phyloP scores from a whole-genome alignment of 2,888 invertebrate species.

The Troglohyphantes excavatus region DNA sequence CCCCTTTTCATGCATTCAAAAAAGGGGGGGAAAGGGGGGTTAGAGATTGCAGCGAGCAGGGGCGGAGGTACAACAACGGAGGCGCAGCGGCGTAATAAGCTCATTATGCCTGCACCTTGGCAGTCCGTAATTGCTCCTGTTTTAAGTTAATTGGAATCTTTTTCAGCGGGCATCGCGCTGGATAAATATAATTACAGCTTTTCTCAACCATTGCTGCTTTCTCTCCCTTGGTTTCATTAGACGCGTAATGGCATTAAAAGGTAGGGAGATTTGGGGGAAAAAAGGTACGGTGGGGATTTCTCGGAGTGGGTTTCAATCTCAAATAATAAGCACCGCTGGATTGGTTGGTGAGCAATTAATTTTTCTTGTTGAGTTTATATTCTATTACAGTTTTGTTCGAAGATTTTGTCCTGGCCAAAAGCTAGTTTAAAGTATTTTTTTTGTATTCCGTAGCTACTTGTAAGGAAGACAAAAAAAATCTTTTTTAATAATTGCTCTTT shows the following conservation, averaged over 20 bases:
- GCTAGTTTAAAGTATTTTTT: too few relatives aligned
- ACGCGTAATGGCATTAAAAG: conserved; percentile 70
- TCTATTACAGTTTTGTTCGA: too few relatives aligned
- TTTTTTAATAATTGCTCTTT: too few relatives aligned
- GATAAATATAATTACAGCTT: conserved; percentile 78
- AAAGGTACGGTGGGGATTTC: conserved; percentile 41
- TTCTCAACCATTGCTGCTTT: conserved; percentile 45
- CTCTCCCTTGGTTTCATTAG: conserved; percentile 73
- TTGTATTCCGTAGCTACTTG: too few relatives aligned
- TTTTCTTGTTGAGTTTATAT: too few relatives aligned
- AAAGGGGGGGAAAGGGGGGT: conserved; percentile 14
- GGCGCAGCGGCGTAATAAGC: conserved; percentile 71
- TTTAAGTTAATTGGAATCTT: conserved; percentile 79
- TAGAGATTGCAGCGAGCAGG: neutral
- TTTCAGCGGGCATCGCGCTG: conserved; percentile 71
- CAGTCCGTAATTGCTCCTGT: conserved; percentile 77
- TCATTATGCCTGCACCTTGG: conserved; percentile 72
- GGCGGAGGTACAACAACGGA: conserved; percentile 32
- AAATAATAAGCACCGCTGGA: too few relatives aligned
- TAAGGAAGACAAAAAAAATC: too few relatives aligned
- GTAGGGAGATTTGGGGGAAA: conserved; percentile 43
- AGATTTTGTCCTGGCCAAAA: too few relatives aligned
- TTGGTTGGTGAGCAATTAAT: too few relatives aligned
- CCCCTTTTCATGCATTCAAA: conserved; percentile 26
- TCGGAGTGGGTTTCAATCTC: neutral